Evolutionary conservation across 2,113 vertebrate species (phyloP).

Genomic region (Podiceps cristatus): DNA sequence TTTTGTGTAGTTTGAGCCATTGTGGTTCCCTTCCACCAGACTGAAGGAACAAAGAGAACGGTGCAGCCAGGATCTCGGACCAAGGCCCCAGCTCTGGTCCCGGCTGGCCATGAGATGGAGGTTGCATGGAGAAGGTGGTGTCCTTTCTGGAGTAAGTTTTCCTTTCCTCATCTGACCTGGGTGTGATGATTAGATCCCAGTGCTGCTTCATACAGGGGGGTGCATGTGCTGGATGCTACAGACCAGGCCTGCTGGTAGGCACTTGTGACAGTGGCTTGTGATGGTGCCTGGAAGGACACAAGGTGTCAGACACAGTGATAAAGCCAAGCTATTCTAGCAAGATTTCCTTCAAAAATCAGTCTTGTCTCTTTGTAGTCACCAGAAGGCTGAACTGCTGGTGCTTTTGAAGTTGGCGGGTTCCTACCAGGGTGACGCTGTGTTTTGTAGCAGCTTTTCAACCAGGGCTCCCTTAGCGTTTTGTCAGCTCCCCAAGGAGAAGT

Average conservation of each 20-base stretch:
- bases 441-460: background rate
- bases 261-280: too few species aligned
- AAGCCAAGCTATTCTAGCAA: background rate
- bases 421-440: background rate
- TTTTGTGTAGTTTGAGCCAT: background rate
- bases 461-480: background rate
- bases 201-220: background rate
- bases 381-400: background rate
- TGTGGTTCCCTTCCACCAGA: background rate
- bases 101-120: background rate
- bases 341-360: background rate
- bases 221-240: background rate
- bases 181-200: background rate
- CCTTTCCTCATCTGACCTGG: background rate
- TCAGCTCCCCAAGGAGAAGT: background rate
- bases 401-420: background rate
- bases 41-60: background rate
- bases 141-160: background rate
- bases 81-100: background rate
- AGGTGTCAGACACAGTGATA: background rate
- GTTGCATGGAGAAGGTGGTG: background rate
- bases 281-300: background rate
- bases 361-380: background rate
- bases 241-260: background rate
- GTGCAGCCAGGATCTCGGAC: background rate